Conservation (phyloP, 2,888 invertebrate genomes). For the Agrypnus murinus region DNA sequence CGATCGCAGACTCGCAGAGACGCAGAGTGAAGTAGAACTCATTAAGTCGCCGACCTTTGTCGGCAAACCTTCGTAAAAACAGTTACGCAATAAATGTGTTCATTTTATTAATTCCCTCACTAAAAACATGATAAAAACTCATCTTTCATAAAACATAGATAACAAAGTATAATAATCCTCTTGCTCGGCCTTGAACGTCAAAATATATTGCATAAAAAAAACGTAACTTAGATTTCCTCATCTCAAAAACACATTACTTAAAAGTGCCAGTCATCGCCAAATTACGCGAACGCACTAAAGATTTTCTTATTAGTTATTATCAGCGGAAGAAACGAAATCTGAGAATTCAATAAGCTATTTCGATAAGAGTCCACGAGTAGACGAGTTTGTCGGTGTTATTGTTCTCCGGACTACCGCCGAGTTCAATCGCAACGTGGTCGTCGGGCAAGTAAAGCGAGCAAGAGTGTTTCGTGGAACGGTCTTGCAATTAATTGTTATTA, state of each 20-base stretch:
- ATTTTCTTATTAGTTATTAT: no score
- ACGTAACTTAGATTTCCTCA: background rate
- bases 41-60: no score
- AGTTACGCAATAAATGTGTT: background rate
- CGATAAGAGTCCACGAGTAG: background rate
- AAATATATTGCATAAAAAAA: slow-evolving; percentile 7
- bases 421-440: background rate
- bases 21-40: no score
- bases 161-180: background rate
- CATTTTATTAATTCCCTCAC: background rate
- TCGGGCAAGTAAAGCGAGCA: background rate
- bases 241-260: background rate
- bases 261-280: background rate
- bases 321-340: no score
- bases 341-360: background rate
- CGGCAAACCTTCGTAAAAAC: background rate
- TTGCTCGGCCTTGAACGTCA: slow-evolving; percentile 6
- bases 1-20: no score
- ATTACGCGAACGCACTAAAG: no score
- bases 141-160: background rate
- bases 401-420: background rate
- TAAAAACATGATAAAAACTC: background rate
- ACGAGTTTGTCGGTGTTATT: background rate
- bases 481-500: background rate
- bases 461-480: background rate